Conservation (phyloP, 2,888 invertebrate genomes). For the Calameuta filiformis region DNA sequence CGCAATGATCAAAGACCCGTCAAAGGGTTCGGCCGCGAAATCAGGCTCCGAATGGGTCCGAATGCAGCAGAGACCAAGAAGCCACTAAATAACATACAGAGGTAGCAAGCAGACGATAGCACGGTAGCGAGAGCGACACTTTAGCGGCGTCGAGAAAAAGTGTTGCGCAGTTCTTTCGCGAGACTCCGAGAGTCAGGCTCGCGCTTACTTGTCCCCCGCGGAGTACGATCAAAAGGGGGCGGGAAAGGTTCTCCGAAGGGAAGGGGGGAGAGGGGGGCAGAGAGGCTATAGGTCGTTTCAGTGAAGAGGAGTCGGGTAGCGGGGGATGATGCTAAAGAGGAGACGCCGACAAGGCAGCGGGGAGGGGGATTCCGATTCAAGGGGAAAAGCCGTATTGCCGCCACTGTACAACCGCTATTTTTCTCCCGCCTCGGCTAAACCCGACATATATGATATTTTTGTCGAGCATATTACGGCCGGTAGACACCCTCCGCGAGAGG, state of each 20-base stretch:
- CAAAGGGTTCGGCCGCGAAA: too few relatives aligned
- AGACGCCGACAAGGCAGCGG: neutral
- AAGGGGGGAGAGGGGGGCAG: accelerated
- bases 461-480: conserved; percentile 1
- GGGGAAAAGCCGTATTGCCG: conserved; percentile 20
- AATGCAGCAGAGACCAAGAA: conserved; percentile 28
- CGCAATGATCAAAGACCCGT: too few relatives aligned
- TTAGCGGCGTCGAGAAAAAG: conserved; percentile 23
- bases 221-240: conserved; percentile 43
- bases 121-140: conserved; percentile 16
- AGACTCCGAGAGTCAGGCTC: conserved; percentile 39
- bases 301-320: conserved; percentile 36
- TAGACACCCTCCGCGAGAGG: conserved; percentile 6
- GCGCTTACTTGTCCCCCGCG: conserved; percentile 44
- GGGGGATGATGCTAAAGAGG: conserved; percentile 29
- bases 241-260: conserved; percentile 34
- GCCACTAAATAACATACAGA: conserved; percentile 34
- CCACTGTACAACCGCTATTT: conserved; percentile 14
- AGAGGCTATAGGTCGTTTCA: neutral
- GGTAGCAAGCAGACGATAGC: conserved; percentile 8
- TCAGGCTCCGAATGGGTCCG: conserved; percentile 9
- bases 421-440: conserved; percentile 11
- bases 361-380: conserved; percentile 22
- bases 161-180: conserved; percentile 51
- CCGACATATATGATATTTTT: conserved; percentile 4